Base-by-base conservation (phyloP, 2,888 invertebrate genomes). In the Epirrhoe alternata region DNA sequence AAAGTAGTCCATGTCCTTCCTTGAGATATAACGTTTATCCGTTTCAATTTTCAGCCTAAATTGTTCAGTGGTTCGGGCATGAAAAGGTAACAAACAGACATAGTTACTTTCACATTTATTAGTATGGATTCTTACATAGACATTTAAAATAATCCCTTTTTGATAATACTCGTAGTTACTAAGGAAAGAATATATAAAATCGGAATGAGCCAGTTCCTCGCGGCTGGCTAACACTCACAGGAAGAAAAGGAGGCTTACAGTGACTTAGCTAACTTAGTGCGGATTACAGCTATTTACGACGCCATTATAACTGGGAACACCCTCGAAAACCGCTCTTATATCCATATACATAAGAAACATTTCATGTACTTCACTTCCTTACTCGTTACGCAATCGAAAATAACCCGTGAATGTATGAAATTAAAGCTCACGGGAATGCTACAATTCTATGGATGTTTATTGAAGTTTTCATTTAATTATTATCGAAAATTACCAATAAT, bases 201-300 rank as follows among this genome's bases (percentile, higher is more conserved):
- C 33, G 5, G 24, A 38, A 38, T 58, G 17, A 38, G 52, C 5
- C 33, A 7, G 10, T 63, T 57, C 56, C 62, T 63, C 0, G 14
- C 17, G 49, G 30, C 50, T 42, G 45, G 50, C 54, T 54, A 51
- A 38, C 61, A 56, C 56, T 24, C 24, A 6, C 24, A 58, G 7
- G n/a, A 61, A 50, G 57, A 52, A 49, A 56, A 54, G 31, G 10
- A 42, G 33, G 53, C 64, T 52, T 52, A 38, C 51, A 16, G 33
- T 10, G 47, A 38, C 54, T 68, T 56, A 59, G 54, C 53, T 24
- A 51, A 56, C 59, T 56, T 56, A 55, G 12, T 35, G 12, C 52
- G 51, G 58, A 45, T 61, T 61, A 61, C 45, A 24, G 52, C 55
- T 52, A 55, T 64, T 68, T 64, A 59, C 61, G 59, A 59, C 17